Evolutionary conservation across 2,888 invertebrate genomes (phyloP).

Genomic region (Macaria notata): DNA sequence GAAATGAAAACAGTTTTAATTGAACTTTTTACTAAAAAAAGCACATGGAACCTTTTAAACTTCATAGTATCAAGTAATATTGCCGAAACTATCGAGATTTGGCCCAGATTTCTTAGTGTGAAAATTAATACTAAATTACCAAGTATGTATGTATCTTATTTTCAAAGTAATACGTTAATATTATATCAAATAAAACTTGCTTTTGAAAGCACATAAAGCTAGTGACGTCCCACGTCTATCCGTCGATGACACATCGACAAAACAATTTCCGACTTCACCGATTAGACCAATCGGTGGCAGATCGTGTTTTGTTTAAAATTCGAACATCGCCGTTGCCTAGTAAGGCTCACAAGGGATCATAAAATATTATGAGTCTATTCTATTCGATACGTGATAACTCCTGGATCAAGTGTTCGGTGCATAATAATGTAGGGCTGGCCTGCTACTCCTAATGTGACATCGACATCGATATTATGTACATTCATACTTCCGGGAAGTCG

Average conservation of each 20-base stretch:
- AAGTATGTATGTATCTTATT: no score
- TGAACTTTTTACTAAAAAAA: no score
- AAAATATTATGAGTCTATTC: constrained; percentile 81
- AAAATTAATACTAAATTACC: no score
- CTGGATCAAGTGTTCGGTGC: constrained; percentile 72
- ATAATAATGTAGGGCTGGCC: constrained; percentile 74
- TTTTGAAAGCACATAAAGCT: constrained; percentile 17
- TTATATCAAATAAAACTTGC: background rate
- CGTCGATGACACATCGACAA: constrained; percentile 22
- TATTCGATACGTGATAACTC: constrained; percentile 80
- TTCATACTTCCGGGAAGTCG: constrained; percentile 71
- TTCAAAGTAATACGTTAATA: no score
- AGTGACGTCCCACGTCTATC: constrained; percentile 16
- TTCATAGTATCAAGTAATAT: no score
- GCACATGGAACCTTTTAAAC: no score
- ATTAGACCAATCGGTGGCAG: constrained; percentile 48
- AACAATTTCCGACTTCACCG: constrained; percentile 47
- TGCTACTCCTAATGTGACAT: constrained; percentile 49
- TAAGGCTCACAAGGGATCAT: constrained; percentile 80
- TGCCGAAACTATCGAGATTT: no score
- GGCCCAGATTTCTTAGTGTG: no score
- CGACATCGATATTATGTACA: constrained; percentile 68
- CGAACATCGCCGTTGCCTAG: constrained; percentile 67
- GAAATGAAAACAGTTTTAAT: no score
- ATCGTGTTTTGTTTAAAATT: constrained; percentile 70